Conservation (phyloP, 1,140 invertebrate species). For the Bombus vancouverensis region DNA sequence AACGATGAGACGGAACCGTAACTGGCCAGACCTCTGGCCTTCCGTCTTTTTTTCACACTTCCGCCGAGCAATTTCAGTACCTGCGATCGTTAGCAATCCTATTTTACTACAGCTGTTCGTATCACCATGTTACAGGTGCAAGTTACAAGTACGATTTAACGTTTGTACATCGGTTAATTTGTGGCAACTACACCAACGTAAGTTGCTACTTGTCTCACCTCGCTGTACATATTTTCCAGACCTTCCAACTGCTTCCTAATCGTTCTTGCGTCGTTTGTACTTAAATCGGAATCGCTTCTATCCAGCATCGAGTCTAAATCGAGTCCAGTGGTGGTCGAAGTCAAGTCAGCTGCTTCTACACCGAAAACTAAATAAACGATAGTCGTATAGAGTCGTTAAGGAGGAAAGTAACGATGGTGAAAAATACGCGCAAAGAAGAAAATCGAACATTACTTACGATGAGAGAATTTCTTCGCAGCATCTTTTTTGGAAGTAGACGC, state of each 20-base stretch:
- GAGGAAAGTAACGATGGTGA: neutral
- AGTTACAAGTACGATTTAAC: no score
- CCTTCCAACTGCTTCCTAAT: slow-evolving; percentile 93
- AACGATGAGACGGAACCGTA: slow-evolving; percentile 92
- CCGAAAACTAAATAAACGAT: slow-evolving; percentile 84
- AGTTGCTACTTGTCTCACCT: slow-evolving; percentile 77
- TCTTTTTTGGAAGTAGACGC: slow-evolving; percentile 78
- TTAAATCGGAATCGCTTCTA: slow-evolving; percentile 89
- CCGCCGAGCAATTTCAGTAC: slow-evolving; percentile 91
- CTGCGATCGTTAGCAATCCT: slow-evolving; percentile 74
- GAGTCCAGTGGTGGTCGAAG: slow-evolving; percentile 89
- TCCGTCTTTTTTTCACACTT: slow-evolving; percentile 84
- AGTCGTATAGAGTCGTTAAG: accelerated
- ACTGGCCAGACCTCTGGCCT: slow-evolving; percentile 81
- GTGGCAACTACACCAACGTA: neutral
- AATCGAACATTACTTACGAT: slow-evolving; percentile 70
- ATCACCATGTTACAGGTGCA: accelerated
- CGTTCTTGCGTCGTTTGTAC: slow-evolving; percentile 89
- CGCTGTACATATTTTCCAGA: slow-evolving; percentile 94
- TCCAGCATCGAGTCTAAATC: slow-evolving; percentile 93
- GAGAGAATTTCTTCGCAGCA: slow-evolving; percentile 79
- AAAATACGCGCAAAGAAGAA: neutral
- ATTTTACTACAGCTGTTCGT: neutral
- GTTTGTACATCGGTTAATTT: neutral
- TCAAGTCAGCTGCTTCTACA: slow-evolving; percentile 89